A percentile compares a stretch with the other conserved stretches of the same genome.
These are phyloP conservation scores for Phrynocephalus vlangalii DNA, from an alignment of 2,797 vertebrate genomes.

Conservation along the genomic window DNA sequence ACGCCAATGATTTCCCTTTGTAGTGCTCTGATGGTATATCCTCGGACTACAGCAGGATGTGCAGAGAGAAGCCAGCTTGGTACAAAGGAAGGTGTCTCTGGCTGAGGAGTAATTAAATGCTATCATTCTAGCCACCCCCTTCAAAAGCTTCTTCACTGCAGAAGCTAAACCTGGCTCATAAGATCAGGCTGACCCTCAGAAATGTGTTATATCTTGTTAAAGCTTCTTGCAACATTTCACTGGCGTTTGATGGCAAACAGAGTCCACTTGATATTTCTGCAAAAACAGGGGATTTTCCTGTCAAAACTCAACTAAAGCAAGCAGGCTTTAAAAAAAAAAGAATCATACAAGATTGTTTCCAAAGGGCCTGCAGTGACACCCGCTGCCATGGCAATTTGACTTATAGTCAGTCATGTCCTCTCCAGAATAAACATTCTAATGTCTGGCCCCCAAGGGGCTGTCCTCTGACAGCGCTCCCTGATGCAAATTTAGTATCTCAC, in stretches of 20 bases:
- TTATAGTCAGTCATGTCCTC: slow-evolving; percentile 38
- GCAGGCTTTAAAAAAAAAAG: not conserved
- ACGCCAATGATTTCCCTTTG: not conserved
- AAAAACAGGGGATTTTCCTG: slow-evolving; percentile 14
- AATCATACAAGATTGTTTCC: not conserved
- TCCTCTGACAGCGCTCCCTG: slow-evolving; percentile 41
- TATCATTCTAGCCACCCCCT: not conserved
- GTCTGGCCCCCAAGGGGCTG: slow-evolving; percentile 18
- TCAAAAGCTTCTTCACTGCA: not conserved
- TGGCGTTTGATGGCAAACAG: not conserved
- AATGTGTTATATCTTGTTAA: not conserved
- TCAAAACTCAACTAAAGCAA: slow-evolving; percentile 10
- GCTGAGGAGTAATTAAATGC: too few species aligned
- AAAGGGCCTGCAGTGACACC: slow-evolving; percentile 23
- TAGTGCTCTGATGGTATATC: not conserved
- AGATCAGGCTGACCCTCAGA: not conserved
- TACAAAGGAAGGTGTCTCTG: not conserved
- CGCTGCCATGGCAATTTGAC: slow-evolving; percentile 46
- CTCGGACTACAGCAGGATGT: not conserved
- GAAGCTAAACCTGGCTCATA: not conserved
- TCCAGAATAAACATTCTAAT: slow-evolving; percentile 38
- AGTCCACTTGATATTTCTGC: slow-evolving; percentile 29
- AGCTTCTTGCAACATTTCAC: not conserved
- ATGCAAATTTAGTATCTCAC: slow-evolving; percentile 48
- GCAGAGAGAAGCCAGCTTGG: not conserved